Evolutionary conservation across 2,888 invertebrate species (phyloP).

Genomic region (Lasioglossum morio): DNA sequence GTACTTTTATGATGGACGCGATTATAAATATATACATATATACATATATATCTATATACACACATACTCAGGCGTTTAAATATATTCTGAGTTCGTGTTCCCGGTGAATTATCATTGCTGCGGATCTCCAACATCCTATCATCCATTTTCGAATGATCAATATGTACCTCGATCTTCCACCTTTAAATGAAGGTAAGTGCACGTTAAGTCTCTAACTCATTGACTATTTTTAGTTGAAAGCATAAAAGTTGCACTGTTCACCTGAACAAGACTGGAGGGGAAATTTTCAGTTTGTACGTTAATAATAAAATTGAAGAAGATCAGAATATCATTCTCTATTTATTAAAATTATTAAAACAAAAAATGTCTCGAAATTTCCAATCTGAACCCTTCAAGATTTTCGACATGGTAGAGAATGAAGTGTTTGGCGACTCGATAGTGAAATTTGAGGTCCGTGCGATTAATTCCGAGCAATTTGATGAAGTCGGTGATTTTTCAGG

Average conservation of each 20-base stretch:
- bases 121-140: conserved; percentile 15
- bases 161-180: background rate
- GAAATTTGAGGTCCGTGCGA: background rate
- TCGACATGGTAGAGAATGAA: background rate
- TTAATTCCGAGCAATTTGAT: conserved; percentile 9
- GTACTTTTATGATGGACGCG: conserved; percentile 84
- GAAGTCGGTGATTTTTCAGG: background rate
- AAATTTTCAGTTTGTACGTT: background rate
- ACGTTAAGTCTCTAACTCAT: background rate
- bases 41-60: conserved; percentile 65
- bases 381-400: background rate
- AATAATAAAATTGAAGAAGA: background rate
- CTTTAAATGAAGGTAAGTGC: conserved; percentile 57
- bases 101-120: conserved; percentile 52
- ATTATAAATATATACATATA: conserved; percentile 83
- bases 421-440: background rate
- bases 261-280: no score
- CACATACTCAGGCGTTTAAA: conserved; percentile 56
- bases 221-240: background rate
- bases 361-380: background rate
- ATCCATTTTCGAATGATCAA: background rate
- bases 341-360: background rate
- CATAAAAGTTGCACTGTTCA: background rate
- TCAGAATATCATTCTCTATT: background rate
- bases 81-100: conserved; percentile 56